These are phyloP conservation scores for Onychomys torridus DNA, from an alignment of 2,797 vertebrate genomes.

Conservation along the genomic window DNA sequence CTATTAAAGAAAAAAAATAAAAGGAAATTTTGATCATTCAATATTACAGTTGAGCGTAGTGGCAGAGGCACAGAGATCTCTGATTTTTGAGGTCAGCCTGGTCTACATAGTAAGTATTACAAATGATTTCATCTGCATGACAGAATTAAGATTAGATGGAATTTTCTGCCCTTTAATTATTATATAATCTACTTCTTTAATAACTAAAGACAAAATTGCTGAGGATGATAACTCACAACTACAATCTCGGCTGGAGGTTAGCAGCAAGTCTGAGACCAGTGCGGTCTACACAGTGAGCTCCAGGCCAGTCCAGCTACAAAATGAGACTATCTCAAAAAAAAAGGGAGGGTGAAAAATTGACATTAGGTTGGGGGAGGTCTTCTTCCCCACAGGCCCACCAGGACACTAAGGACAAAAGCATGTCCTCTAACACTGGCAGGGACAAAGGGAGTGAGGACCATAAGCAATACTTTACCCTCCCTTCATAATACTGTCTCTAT, in stretches of 20 bases:
- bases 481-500: not conserved
- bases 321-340: not conserved
- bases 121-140: not conserved
- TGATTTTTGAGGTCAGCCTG: not conserved
- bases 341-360: not conserved
- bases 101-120: not conserved
- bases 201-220: not conserved
- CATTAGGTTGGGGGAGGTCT: not conserved
- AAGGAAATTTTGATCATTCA: not conserved
- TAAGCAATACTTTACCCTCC: not conserved
- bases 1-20: not conserved
- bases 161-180: not conserved
- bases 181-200: slow-evolving; percentile 17
- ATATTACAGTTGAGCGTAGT: not conserved
- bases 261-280: not conserved
- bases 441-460: not conserved
- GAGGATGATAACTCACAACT: not conserved
- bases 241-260: not conserved
- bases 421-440: not conserved
- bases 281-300: not conserved
- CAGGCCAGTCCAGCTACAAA: not conserved
- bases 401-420: slow-evolving; percentile 11
- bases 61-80: not conserved
- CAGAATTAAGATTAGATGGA: not conserved
- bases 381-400: not conserved